Evolutionary conservation across 92 coral and sea anemone genomes (phyloP).

Genomic region (Meandrina meandrites): DNA sequence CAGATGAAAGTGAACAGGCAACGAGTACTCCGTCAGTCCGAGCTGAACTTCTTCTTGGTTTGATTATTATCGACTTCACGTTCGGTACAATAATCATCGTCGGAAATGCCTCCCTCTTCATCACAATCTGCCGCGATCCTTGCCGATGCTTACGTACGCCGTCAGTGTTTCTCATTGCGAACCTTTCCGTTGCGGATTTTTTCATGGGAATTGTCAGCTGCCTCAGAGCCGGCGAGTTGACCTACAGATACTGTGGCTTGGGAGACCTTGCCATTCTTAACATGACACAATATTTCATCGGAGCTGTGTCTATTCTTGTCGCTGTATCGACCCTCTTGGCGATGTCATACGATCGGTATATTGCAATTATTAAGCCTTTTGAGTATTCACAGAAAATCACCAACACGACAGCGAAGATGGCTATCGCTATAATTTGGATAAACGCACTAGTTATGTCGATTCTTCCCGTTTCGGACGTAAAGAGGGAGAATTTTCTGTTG

Average conservation of each 20-base stretch:
- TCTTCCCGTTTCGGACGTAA: slow-evolving; percentile 30
- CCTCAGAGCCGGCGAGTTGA: slow-evolving; percentile 21
- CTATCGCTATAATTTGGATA: slow-evolving; percentile 12
- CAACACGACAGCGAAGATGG: background rate
- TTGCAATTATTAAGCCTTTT: slow-evolving; percentile 29
- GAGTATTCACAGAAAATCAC: slow-evolving; percentile 29
- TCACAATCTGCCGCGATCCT: slow-evolving; percentile 43
- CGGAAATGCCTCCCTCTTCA: slow-evolving; percentile 29
- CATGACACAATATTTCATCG: slow-evolving; percentile 18
- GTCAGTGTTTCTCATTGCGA: slow-evolving; percentile 23
- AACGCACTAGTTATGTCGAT: slow-evolving; percentile 32
- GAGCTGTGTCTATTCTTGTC: slow-evolving; percentile 40
- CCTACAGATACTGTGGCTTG: background rate
- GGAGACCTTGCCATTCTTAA: slow-evolving; percentile 5
- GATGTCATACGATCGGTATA: slow-evolving; percentile 43
- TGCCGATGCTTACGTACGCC: slow-evolving; percentile 34
- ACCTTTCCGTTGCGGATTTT: slow-evolving; percentile 39
- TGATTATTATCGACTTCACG: slow-evolving; percentile 19
- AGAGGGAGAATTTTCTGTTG: slow-evolving; percentile 27
- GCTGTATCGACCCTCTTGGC: slow-evolving; percentile 40
- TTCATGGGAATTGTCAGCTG: slow-evolving; percentile 38
- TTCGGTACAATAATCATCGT: slow-evolving; percentile 8
- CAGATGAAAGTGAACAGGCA: background rate
- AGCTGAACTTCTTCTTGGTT: background rate
- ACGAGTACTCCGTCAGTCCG: background rate